Evolutionary conservation across 2,797 vertebrate genomes (phyloP), one percentile per base, ranked within the genome.

Genomic region (Lateolabrax maculatus): DNA sequence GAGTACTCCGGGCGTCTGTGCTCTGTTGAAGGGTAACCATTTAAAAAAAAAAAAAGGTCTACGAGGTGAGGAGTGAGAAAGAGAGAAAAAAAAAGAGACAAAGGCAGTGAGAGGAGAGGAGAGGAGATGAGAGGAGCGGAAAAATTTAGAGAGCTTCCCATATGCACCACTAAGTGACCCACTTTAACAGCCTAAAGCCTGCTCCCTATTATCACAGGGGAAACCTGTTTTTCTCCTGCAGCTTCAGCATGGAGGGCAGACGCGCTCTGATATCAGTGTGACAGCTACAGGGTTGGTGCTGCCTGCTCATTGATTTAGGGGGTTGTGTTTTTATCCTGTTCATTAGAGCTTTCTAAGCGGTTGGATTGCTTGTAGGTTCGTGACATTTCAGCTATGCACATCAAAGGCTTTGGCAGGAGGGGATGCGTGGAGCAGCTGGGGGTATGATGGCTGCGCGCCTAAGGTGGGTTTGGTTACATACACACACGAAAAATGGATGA

Each of bases 371-470:
- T 80, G 89, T 87, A 89, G 84, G 88, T 92, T 91, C 25, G 49
- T 91, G 91, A 93, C 92, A 93, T 92, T 91, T 91, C 87, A 71
- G 86, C 84, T 41, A 60, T 79, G 86, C 90, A 90, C 91, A 87
- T 93, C 92, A 93, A 92, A 93, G 87, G 75, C 71, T 88, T 80
- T 57, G 79, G 79, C 71, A 64, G 25, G 15, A 31, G 43, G 71
- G 65, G 51, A 70, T 46, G 75, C 27, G 39, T 36, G 76, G 76
- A 89, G 88, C 86, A 90, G 89, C 85, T 68, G 87, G 87, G 81
- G 85, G 74, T 74, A 66, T 6, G 52, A 68, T 56, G 65, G 71
- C 63, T 58, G 51, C 34, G 52, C 81, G 83, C 80, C 49, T 36
- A 41, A 52, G 79, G 71, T 65, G 67, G 78, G 78, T 79, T 19